phyloP scores from a whole-genome alignment of 2,888 invertebrate genomes.

The Tetropium fuscum region DNA sequence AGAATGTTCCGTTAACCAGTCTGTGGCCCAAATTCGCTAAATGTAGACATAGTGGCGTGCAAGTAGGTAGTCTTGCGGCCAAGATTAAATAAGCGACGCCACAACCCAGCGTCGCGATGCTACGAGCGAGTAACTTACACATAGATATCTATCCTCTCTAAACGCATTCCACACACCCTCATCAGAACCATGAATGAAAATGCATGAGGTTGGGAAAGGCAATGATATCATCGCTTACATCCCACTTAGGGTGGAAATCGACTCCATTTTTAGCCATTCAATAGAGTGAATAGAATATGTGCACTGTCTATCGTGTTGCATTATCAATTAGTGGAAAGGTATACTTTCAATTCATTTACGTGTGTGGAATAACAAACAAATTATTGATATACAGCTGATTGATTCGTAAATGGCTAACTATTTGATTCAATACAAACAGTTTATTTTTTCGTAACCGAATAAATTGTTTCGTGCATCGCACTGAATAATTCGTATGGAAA shows the following conservation, averaged over 20 bases:
- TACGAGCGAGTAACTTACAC: slow-evolving; percentile 24
- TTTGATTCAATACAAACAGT: too few relatives aligned
- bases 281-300: too few relatives aligned
- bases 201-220: slow-evolving; percentile 41
- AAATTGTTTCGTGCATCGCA: too few relatives aligned
- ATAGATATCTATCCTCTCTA: slow-evolving; percentile 19
- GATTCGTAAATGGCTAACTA: too few relatives aligned
- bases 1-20: slow-evolving; percentile 23
- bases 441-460: too few relatives aligned
- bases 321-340: too few relatives aligned
- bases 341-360: too few relatives aligned
- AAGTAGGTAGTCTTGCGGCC: slow-evolving; percentile 43
- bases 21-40: slow-evolving; percentile 28
- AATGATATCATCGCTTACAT: slow-evolving; percentile 35
- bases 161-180: slow-evolving; percentile 40
- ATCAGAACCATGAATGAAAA: slow-evolving; percentile 43
- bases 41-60: slow-evolving; percentile 35
- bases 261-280: not conserved
- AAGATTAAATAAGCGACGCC: slow-evolving; percentile 44
- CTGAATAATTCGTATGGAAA: too few relatives aligned
- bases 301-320: too few relatives aligned
- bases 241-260: slow-evolving; percentile 27
- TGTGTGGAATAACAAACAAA: too few relatives aligned
- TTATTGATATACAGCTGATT: too few relatives aligned
- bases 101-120: slow-evolving; percentile 39